These are phyloP conservation scores for Neoarius graeffei DNA, from an alignment of 2,113 vertebrate genomes.

Conservation along the genomic window DNA sequence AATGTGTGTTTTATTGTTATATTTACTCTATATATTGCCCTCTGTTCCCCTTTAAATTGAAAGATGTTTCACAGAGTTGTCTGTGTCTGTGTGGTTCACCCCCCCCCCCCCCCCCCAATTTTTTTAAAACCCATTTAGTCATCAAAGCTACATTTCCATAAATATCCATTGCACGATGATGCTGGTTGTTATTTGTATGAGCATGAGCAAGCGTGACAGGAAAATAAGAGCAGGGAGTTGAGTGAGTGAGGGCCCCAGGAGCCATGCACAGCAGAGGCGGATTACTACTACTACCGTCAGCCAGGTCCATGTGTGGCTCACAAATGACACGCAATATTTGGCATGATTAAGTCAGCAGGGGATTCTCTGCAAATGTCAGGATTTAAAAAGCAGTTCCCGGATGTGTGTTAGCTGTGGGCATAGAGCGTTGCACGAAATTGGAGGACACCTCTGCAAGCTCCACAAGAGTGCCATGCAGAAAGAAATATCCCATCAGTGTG, in stretches of 20 bases:
- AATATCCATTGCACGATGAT: constrained; percentile 54
- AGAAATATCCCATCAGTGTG: constrained; percentile 5
- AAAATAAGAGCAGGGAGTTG: constrained; percentile 46
- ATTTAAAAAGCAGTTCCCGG: constrained; percentile 63
- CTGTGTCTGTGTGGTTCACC: neutral
- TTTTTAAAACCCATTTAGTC: constrained; percentile 13
- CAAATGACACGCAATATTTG: constrained; percentile 78
- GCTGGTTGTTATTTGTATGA: constrained; percentile 49
- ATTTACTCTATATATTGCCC: too few relatives aligned
- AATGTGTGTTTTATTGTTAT: too few relatives aligned
- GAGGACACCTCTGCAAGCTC: constrained; percentile 7
- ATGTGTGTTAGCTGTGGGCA: constrained; percentile 43
- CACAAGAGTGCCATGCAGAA: neutral
- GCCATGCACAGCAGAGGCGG: constrained; percentile 74
- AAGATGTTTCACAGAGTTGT: neutral
- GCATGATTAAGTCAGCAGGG: constrained; percentile 78
- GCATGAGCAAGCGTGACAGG: constrained; percentile 53
- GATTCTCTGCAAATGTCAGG: constrained; percentile 77
- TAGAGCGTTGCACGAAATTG: constrained; percentile 38
- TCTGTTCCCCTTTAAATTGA: too few relatives aligned
- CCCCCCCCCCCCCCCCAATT: too few relatives aligned
- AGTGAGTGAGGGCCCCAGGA: constrained; percentile 64
- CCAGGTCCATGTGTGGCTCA: constrained; percentile 71
- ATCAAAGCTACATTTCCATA: constrained; percentile 38
- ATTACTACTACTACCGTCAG: constrained; percentile 75